Evolutionary conservation across 2,113 vertebrate genomes (phyloP), one percentile per base, ranked within the genome.

Genomic region (Pseudorhombus dupliciocellatus): DNA sequence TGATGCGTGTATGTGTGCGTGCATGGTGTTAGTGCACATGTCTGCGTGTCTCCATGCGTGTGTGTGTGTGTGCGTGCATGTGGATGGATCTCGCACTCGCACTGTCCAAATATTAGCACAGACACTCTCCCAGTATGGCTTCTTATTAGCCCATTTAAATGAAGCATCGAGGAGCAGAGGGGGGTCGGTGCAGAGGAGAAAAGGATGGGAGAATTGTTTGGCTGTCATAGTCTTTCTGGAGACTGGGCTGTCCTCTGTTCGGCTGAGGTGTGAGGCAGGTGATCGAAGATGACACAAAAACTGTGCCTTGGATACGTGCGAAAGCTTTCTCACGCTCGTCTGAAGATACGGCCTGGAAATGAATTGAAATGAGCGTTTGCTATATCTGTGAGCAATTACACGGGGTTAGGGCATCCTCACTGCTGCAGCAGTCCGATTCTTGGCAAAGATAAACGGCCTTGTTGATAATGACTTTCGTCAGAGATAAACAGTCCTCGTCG

Each of bases 101-200:
- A 25, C 75, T 72, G 79, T 87, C 70, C 57, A 90, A 91, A 89
- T 88, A 85, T 90, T 88, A 76, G 71, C 75, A 58, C 75, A 86
- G 82, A 83, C 85, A 60, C 79, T 75, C 83, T 3, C 80, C 79
- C 69, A 64, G 66, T 48, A 86, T 75, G 81, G 66, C 68, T 68
- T 56, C 28, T 76, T 60, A 61, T 63, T 18, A 73, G 77, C 75
- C 56, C 50, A 72, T 84, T 76, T 58, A 69, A 78, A 81, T 81
- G 66, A 81, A 64, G 69, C 60, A 18, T 56, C 7, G 70, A 12
- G 42, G 7, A 42, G 56, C 5, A 20, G 46, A 10, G 20, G 9
- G 7, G 46, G 9, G 3, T 50, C 46, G 46, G 9, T 50, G 20
- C 24, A 15, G 48, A 22, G n/a, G 2, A 69, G 24, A 68, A 26